phyloP scores from a whole-genome alignment of 2,888 invertebrate genomes.

The Spilosoma lubricipeda region DNA sequence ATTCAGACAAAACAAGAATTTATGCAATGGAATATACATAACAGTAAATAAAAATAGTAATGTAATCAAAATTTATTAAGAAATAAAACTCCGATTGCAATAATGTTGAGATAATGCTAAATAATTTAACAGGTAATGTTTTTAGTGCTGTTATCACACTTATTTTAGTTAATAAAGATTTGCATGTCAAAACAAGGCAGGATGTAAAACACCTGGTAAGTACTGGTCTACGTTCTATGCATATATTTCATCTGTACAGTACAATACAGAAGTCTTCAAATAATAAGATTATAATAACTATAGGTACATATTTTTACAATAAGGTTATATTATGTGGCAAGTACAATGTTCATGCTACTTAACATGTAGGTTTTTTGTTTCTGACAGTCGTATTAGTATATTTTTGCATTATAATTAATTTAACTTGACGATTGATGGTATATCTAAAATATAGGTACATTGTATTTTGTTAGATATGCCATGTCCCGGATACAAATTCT shows the following conservation, averaged over 20 bases:
- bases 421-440: conserved; percentile 7
- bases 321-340: neutral
- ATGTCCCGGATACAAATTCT: conserved; percentile 35
- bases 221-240: too few species aligned
- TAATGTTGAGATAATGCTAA: too few species aligned
- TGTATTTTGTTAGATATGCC: conserved; percentile 16
- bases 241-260: neutral
- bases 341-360: neutral
- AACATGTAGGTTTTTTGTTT: conserved; percentile 9
- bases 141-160: too few species aligned
- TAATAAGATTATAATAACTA: neutral
- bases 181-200: too few species aligned
- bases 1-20: too few species aligned
- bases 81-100: too few species aligned
- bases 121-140: too few species aligned
- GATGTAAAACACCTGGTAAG: too few species aligned
- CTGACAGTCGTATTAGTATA: neutral
- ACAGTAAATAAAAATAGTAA: too few species aligned
- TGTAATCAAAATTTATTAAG: too few species aligned
- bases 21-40: too few species aligned
- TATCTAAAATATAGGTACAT: conserved; percentile 5
- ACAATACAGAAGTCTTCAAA: neutral
- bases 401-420: conserved; percentile 3
- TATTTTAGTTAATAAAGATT: too few species aligned
- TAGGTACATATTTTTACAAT: neutral